Conservation (phyloP, 1,140 invertebrate species). For the Drosophila lowei region DNA sequence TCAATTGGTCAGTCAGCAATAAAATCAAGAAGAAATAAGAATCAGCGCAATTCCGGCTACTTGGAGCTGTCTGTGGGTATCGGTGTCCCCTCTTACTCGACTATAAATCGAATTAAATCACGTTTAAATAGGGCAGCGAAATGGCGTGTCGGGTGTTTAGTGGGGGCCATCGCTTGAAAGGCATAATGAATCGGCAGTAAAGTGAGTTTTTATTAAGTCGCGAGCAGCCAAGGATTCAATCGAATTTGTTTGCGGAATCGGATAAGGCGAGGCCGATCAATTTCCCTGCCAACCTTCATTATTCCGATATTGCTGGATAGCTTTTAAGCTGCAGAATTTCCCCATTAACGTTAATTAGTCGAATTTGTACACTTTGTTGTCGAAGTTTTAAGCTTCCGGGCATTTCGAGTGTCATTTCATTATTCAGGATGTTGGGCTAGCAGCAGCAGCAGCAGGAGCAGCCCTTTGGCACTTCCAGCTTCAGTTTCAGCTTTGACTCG, state of each 20-base stretch:
- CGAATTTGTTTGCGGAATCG: not conserved
- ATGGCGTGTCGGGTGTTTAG: not conserved
- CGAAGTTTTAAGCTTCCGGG: slow-evolving; percentile 33
- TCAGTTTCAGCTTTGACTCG: not conserved
- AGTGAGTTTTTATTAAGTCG: slow-evolving; percentile 18
- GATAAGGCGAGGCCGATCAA: not conserved
- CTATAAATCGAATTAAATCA: slow-evolving; percentile 69
- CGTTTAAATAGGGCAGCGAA: slow-evolving; percentile 49
- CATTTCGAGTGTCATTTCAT: slow-evolving; percentile 8
- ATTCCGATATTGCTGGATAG: too few species aligned
- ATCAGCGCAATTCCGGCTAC: not conserved
- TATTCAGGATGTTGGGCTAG: slow-evolving; percentile 11
- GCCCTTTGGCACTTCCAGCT: slow-evolving; percentile 23
- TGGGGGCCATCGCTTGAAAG: not conserved
- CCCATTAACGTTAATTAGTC: slow-evolving; percentile 44
- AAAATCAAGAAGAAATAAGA: slow-evolving; percentile 45
- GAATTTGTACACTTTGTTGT: slow-evolving; percentile 4
- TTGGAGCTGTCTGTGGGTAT: slow-evolving; percentile 18
- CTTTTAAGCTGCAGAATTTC: not conserved
- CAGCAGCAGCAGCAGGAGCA: too few species aligned
- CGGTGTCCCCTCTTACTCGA: not conserved
- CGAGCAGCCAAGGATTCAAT: not conserved
- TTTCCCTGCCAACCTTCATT: not conserved
- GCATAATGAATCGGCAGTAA: slow-evolving; percentile 12
- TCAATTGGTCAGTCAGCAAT: slow-evolving; percentile 73